phyloP scores from a whole-genome alignment of 2,113 vertebrate genomes.

The Elgaria multicarinata region DNA sequence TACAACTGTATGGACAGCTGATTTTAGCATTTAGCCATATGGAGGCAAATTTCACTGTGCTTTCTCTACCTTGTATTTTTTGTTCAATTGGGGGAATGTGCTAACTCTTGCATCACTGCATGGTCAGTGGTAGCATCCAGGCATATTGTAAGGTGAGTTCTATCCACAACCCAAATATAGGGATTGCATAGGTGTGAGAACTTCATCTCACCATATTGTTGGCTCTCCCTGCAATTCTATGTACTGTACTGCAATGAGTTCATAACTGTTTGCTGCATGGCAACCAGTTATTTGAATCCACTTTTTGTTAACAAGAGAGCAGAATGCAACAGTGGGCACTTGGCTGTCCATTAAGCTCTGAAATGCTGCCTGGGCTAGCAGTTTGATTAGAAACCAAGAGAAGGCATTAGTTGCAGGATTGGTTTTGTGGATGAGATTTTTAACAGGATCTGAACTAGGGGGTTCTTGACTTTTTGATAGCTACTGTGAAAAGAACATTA shows the following conservation, averaged over 20 bases:
- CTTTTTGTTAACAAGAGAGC: not conserved
- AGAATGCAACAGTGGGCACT: not conserved
- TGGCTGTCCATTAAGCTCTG: not conserved
- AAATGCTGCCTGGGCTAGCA: accelerated
- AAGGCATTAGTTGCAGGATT: not conserved
- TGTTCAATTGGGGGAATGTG: not conserved
- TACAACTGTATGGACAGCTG: not conserved
- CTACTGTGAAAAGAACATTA: not conserved
- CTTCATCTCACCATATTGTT: not conserved
- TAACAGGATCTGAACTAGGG: not conserved
- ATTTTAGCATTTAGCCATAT: not conserved
- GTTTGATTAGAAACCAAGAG: not conserved
- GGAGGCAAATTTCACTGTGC: not conserved
- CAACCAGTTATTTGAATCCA: not conserved
- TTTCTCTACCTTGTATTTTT: not conserved
- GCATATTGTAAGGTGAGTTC: not conserved
- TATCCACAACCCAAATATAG: not conserved
- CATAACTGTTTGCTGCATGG: not conserved
- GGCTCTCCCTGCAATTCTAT: not conserved
- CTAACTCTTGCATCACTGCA: not conserved
- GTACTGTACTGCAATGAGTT: not conserved
- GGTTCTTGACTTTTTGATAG: not conserved
- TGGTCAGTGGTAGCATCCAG: not conserved
- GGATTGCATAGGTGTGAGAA: not conserved
- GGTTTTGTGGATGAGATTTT: not conserved